phyloP scores from a whole-genome alignment of 2,797 vertebrate genomes.

The Tenualosa ilisha region DNA sequence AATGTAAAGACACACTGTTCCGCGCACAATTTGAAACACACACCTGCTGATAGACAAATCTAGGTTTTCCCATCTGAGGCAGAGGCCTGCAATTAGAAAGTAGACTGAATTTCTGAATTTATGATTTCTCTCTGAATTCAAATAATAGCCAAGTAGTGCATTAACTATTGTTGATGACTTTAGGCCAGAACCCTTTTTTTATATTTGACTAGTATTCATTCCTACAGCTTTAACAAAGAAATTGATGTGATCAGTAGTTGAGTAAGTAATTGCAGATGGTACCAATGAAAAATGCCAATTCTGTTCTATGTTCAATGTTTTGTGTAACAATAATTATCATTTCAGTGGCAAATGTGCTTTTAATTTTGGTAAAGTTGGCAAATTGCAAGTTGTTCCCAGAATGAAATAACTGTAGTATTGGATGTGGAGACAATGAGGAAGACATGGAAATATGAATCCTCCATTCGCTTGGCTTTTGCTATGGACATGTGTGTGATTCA shows the following conservation, averaged over 20 bases:
- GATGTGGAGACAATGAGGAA: background rate
- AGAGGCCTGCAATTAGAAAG: background rate
- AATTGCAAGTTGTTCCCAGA: background rate
- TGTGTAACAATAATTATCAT: background rate
- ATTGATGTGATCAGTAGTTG: background rate
- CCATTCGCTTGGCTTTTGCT: background rate
- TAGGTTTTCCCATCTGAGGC: background rate
- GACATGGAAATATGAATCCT: background rate
- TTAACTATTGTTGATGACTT: background rate
- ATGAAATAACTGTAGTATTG: background rate
- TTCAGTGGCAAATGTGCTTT: background rate
- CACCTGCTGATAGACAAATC: background rate
- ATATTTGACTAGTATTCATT: background rate
- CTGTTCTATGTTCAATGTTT: background rate
- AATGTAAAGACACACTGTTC: conserved; percentile 41
- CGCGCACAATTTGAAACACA: background rate
- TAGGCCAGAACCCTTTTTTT: background rate
- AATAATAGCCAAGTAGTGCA: background rate
- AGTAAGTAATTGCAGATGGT: background rate
- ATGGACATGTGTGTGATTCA: background rate
- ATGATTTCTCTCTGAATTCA: background rate
- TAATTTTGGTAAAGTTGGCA: background rate
- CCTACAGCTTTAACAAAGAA: background rate
- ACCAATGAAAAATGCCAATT: background rate
- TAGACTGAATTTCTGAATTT: background rate